Conservation (phyloP, 2,888 invertebrate genomes). For the Macrophya annulata region DNA sequence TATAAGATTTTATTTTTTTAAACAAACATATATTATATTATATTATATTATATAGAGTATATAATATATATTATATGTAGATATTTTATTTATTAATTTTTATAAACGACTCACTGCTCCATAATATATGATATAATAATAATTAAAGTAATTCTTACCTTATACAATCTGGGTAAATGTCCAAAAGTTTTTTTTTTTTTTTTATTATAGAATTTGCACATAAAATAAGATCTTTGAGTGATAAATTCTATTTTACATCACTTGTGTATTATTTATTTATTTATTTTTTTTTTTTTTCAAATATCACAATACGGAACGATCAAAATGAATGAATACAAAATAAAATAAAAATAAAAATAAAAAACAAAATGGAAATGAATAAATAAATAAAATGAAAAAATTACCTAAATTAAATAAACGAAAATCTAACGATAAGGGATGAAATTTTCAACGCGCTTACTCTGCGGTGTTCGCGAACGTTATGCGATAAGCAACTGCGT, state of each 20-base stretch:
- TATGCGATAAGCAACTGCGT: constrained; percentile 42
- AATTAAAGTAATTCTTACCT: constrained; percentile 14
- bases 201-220: background rate
- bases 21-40: background rate
- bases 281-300: no score
- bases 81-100: constrained; percentile 40
- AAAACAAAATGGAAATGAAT: no score
- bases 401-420: background rate
- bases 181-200: background rate
- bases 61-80: background rate
- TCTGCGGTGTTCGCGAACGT: constrained; percentile 39
- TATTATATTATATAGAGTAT: background rate
- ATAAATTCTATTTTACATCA: background rate
- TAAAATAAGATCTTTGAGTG: background rate
- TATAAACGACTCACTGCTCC: background rate
- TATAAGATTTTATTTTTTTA: background rate
- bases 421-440: constrained; percentile 19
- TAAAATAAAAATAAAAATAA: no score
- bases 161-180: constrained; percentile 8
- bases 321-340: no score
- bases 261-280: background rate
- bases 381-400: background rate
- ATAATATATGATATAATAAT: background rate
- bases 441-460: constrained; percentile 13
- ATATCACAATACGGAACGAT: background rate